These are phyloP conservation scores for Acholoe squamosa DNA, from an alignment of 2,888 invertebrate species.

Conservation along the genomic window DNA sequence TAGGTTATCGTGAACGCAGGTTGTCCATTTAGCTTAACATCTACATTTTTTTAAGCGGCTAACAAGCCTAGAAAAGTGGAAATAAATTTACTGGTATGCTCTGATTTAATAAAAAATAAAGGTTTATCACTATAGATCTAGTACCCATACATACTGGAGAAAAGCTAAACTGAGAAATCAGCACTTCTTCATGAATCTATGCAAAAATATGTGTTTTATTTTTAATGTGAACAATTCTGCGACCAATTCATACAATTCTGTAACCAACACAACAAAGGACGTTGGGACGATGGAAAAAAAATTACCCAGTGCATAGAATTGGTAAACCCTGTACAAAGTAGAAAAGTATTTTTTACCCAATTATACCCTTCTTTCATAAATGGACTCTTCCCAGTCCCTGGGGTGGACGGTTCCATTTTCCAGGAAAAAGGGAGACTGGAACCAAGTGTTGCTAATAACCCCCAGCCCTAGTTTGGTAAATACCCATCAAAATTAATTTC, in stretches of 20 bases:
- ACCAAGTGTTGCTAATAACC: neutral
- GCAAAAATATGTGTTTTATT: neutral
- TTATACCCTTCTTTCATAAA: neutral
- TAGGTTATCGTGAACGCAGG: too few relatives aligned
- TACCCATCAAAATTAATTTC: neutral
- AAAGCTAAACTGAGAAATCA: neutral
- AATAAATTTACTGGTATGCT: too few relatives aligned
- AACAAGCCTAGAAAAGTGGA: too few relatives aligned
- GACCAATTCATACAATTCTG: neutral
- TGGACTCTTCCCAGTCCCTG: neutral
- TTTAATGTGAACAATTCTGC: neutral
- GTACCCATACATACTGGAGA: too few relatives aligned
- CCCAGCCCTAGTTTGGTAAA: neutral
- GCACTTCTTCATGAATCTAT: neutral
- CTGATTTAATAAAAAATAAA: too few relatives aligned
- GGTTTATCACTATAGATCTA: too few relatives aligned
- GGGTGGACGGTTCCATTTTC: neutral
- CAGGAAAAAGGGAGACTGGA: neutral
- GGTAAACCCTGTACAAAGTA: constrained; percentile 29
- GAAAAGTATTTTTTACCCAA: neutral
- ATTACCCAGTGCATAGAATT: neutral
- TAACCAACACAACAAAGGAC: neutral
- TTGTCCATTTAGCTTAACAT: too few relatives aligned
- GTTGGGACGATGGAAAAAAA: neutral
- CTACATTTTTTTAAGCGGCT: too few relatives aligned